Conservation (phyloP, 2,888 invertebrate species). For the Drosophila tanythrix region DNA sequence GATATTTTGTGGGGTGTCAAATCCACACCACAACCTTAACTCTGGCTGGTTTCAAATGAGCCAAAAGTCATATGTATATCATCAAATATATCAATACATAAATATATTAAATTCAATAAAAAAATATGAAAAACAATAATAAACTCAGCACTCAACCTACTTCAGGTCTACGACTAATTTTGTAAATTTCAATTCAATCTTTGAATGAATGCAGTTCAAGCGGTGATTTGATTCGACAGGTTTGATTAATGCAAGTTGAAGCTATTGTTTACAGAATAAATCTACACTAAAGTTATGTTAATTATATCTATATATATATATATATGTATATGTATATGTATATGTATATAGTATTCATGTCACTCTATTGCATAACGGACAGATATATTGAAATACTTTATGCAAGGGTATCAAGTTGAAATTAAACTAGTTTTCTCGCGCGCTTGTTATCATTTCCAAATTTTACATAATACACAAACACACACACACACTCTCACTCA, state of each 20-base stretch:
- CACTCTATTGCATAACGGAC: background rate
- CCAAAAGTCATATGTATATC: background rate
- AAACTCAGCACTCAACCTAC: background rate
- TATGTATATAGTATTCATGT: background rate
- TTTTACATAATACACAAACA: background rate
- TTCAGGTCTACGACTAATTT: background rate
- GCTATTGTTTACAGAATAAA: background rate
- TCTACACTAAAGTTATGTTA: background rate
- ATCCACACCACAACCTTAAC: background rate
- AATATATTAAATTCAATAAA: background rate
- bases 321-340: background rate
- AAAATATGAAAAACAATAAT: too few species aligned
- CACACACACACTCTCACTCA: background rate
- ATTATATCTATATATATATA: background rate
- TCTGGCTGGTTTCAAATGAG: background rate
- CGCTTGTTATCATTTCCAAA: conserved; percentile 20
- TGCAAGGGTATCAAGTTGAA: conserved; percentile 4
- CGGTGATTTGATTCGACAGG: background rate
- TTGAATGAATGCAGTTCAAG: background rate
- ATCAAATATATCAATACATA: background rate
- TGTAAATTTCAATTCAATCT: background rate
- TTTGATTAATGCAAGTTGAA: background rate
- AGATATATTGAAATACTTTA: background rate
- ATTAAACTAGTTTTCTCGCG: conserved; percentile 1
- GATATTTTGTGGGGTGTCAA: background rate